A percentile compares a stretch with the other conserved stretches of the same genome.
Evolutionary conservation across 2,888 invertebrate genomes (phyloP).

Genomic region (Volucella inanis): DNA sequence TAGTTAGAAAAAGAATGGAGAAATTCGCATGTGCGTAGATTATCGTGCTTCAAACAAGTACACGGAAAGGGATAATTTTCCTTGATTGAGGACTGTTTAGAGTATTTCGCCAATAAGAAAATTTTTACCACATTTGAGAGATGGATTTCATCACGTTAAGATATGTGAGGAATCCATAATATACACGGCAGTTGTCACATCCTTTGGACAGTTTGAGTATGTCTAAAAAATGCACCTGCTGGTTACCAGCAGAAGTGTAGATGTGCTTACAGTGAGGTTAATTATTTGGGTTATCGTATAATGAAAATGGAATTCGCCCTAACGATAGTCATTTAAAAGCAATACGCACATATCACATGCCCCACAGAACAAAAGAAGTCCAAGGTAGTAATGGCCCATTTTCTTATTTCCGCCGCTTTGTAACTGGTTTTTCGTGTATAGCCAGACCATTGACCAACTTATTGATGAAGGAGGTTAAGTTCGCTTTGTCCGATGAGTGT

Average conservation of each 20-base stretch:
- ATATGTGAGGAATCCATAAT: conserved; percentile 44
- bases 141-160: no score
- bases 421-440: conserved; percentile 49
- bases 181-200: conserved; percentile 75
- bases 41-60: background rate
- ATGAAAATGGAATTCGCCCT: conserved; percentile 8
- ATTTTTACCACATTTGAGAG: conserved; percentile 37
- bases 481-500: background rate
- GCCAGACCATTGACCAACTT: no score
- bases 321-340: conserved; percentile 10
- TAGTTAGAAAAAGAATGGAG: conserved; percentile 30
- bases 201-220: conserved; percentile 71
- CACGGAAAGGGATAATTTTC: conserved; percentile 41
- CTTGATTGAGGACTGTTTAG: background rate
- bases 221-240: conserved; percentile 35
- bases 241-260: conserved; percentile 37
- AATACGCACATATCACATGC: conserved; percentile 20
- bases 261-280: background rate
- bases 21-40: no score
- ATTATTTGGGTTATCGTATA: conserved; percentile 30
- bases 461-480: no score
- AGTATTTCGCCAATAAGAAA: conserved; percentile 51
- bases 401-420: conserved; percentile 58
- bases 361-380: background rate
- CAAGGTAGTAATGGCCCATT: conserved; percentile 36